Percentiles rank a stretch among this genome's conserved stretches.
Conservation (phyloP, 2,113 vertebrate genomes). For the Datnioides undecimradiatus region DNA sequence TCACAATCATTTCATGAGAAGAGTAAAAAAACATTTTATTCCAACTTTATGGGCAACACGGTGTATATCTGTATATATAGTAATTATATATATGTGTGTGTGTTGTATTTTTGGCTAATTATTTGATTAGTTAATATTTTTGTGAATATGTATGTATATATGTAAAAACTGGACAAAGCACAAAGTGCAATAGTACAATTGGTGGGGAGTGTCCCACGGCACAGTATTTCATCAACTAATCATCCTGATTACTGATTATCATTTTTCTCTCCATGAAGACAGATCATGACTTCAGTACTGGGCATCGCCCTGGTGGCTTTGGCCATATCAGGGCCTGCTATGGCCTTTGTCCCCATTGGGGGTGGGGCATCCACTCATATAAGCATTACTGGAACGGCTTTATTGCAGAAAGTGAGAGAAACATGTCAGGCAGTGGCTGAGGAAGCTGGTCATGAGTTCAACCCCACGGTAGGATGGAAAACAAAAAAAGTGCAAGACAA, state of each 20-base stretch:
- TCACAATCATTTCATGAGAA: too few relatives aligned
- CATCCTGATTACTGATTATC: background rate
- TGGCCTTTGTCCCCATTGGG: slow-evolving; percentile 75
- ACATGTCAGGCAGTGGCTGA: slow-evolving; percentile 74
- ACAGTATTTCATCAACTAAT: background rate
- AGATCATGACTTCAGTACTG: slow-evolving; percentile 51
- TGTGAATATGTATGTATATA: too few relatives aligned
- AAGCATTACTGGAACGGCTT: slow-evolving; percentile 73
- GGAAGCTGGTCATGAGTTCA: slow-evolving; percentile 70
- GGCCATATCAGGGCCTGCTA: slow-evolving; percentile 9
- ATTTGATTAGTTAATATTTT: too few relatives aligned
- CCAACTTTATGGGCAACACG: too few relatives aligned
- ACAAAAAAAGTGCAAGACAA: background rate
- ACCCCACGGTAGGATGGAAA: slow-evolving; percentile 71
- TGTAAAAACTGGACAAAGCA: background rate
- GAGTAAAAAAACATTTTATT: too few relatives aligned
- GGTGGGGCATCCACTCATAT: slow-evolving; percentile 66
- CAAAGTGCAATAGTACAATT: background rate
- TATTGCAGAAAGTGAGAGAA: slow-evolving; percentile 73
- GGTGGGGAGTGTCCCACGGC: background rate
- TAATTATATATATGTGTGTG: too few relatives aligned
- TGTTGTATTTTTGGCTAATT: too few relatives aligned
- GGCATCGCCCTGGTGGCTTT: slow-evolving; percentile 50
- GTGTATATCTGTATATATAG: too few relatives aligned
- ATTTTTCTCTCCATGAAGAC: slow-evolving; percentile 4